Conservation (phyloP, 2,797 vertebrate species). For the Macropus fuliginosus region DNA sequence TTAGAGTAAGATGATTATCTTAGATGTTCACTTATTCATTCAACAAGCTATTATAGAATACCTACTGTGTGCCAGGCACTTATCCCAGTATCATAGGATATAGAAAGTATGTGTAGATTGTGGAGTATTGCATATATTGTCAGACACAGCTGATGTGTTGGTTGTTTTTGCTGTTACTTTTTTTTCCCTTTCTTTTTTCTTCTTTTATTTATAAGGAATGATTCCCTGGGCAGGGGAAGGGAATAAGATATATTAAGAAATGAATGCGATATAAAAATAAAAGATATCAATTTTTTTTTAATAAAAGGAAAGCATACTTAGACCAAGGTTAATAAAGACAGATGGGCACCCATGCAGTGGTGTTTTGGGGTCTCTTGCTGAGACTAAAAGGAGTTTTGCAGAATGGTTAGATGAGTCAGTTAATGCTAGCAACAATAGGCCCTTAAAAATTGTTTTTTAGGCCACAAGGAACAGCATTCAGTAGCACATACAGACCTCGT, state of each 20-base stretch:
- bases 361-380: background rate
- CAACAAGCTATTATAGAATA: background rate
- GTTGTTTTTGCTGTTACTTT: background rate
- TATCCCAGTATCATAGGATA: background rate
- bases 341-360: background rate
- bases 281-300: background rate
- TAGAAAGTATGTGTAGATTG: background rate
- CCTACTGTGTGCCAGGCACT: background rate
- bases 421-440: background rate
- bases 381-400: background rate
- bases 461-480: background rate
- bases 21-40: background rate
- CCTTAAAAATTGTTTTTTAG: background rate
- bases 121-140: background rate
- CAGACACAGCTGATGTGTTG: background rate
- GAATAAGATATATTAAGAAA: background rate
- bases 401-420: background rate
- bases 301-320: background rate
- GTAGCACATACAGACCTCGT: background rate
- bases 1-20: background rate
- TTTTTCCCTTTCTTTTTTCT: background rate
- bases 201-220: background rate
- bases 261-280: background rate
- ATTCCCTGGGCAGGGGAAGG: background rate
- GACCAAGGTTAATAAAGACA: background rate